Base-by-base conservation (phyloP, 2,113 vertebrate genomes). In the Poeciliopsis retropinna region DNA sequence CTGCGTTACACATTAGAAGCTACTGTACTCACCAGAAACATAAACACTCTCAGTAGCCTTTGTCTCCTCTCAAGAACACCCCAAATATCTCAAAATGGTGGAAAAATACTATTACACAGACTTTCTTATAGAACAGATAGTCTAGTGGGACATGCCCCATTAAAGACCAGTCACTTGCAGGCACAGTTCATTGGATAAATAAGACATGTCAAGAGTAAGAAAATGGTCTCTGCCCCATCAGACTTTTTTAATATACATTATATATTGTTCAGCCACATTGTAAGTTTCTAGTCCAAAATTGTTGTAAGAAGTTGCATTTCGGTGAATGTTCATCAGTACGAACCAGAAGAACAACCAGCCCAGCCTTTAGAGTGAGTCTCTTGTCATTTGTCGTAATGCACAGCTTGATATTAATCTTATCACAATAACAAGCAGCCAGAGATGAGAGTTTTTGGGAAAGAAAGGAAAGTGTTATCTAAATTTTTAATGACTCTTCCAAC, bases 1-100 rank as follows among this genome's bases (percentile, higher is more conserved):
- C 90, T 90, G 85, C 83, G 80, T 89, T 92, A 89, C 90, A 88
- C 88, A 91, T 91, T 89, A 93, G 85, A 88, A 84, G 84, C 72
- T 67, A 80, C 84, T 76, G 82, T 89, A 87, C 86, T 80, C 90
- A 79, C 85, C 76, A 72, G 75, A 47, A 60, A 92, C 85, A 92
- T 89, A 93, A 92, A 94, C 91, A 92, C 85, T 85, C 85, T 87
- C 88, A 81, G 75, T 89, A 90, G 83, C 80, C 82, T 84, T 87
- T 70, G 72, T 89, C 88, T 89, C 78, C 79, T 82, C 84, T 72
- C 67, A 86, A 85, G 76, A 83, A 90, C 78, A 88, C 62, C 81
- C 85, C 74, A 85, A 87, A 91, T 89, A 85, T 73, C 83, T 86
- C 60, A 64, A 87, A 80, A 89, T 62, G 72, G 67, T 71, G 60